Base-by-base conservation (phyloP, 2,797 vertebrate genomes). In the Hozukius guyotensis region DNA sequence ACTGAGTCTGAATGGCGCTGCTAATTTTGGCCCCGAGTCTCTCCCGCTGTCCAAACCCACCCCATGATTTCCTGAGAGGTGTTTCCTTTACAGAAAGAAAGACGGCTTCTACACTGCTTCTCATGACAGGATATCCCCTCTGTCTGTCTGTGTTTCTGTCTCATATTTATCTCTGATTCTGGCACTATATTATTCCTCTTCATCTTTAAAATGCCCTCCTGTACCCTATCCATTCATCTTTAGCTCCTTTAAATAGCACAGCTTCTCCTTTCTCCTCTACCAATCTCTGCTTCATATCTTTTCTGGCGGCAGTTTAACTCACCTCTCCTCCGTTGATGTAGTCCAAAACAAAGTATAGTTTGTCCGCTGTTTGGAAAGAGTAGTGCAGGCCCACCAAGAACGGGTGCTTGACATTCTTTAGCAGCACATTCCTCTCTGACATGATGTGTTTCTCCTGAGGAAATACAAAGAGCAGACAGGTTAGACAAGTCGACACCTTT, bases 281-380 rank as follows among this genome's bases (percentile, higher is more conserved):
- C 24, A 12, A 25, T 56, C 24, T 25, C 5, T 11, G 18, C 22
- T 32, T 61, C 27, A 22, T 14, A 18, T 56, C 25, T 64, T 34
- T 46, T 24, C 4, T 29, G 67, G 56, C 65, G 66, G 42, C 42
- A 27, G 11, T 14, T 68, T 29, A 81, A 71, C 80, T 93, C 75
- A 94, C 98, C 98, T 99, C 98, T 94, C 98, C 98, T 60, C 98
- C 98, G 0, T 99, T 99, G 89, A 99, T 99, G 95, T 99, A 99
- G 95, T 99, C 98, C 64, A 99, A 93, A 72, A 99, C 95, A 85
- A 99, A 99, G 92, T 99, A 99, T 69, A 99, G 90, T 65, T 99
- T 99, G 94, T 99, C 98, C 0, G 98, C 96, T 0, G 98, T 99
- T 94, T 99, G 98, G 95, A 99, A 99, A 29, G 98, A 99, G 90